Percentiles rank a stretch among this genome's conserved stretches.
Evolutionary conservation across 2,888 invertebrate species (phyloP).

Genomic region (Troides helena): DNA sequence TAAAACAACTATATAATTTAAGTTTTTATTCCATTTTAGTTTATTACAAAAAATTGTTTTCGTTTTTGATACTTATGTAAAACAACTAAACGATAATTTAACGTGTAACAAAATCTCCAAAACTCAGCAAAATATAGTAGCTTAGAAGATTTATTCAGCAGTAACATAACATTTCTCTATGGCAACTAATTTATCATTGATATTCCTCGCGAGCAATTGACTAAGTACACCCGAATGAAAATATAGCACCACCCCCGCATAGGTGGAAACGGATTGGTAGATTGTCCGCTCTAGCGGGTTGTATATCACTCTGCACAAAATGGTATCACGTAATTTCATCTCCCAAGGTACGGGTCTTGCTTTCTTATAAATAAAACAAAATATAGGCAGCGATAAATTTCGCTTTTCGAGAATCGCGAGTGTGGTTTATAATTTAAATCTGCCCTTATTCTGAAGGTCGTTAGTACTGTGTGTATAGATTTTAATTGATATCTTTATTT

Average conservation of each 20-base stretch:
- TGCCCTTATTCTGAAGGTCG: conserved; percentile 59
- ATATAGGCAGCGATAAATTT: conserved; percentile 77
- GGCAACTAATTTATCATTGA: conserved; percentile 32
- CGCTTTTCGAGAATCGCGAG: conserved; percentile 66
- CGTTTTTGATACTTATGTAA: no score
- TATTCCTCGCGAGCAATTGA: conserved; percentile 38
- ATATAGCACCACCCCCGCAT: conserved; percentile 38
- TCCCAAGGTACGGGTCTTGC: conserved; percentile 65
- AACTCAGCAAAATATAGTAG: conserved; percentile 18
- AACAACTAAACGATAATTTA: background rate
- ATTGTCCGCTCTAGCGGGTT: conserved; percentile 43
- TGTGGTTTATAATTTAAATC: conserved; percentile 66
- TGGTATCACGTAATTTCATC: conserved; percentile 80
- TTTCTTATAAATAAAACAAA: conserved; percentile 79
- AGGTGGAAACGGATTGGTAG: conserved; percentile 35
- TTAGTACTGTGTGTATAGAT: background rate
- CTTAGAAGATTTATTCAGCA: conserved; percentile 20
- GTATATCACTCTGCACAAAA: conserved; percentile 77
- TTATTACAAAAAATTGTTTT: no score
- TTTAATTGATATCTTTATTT: background rate
- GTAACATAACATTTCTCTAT: conserved; percentile 30
- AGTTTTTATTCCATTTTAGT: no score
- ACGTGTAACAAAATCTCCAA: conserved; percentile 1
- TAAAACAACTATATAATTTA: no score
- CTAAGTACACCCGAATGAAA: conserved; percentile 43